Evolutionary conservation across 2,113 vertebrate genomes (phyloP).

Genomic region (Agapornis roseicollis): DNA sequence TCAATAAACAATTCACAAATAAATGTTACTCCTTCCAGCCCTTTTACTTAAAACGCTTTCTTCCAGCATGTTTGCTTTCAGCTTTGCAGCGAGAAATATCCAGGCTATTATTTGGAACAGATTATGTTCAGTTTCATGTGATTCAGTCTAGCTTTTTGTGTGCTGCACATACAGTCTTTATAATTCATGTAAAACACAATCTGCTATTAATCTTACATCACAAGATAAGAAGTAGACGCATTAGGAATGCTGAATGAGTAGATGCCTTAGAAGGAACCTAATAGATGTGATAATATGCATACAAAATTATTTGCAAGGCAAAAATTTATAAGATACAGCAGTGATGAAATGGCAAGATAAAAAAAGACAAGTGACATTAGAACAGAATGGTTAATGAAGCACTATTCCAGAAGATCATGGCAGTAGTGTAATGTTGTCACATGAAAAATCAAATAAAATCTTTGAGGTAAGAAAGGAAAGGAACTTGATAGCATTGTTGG

Average conservation of each 20-base stretch:
- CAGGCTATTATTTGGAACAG: background rate
- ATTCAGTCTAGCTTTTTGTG: background rate
- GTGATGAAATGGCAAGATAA: background rate
- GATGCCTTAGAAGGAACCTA: background rate
- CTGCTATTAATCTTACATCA: constrained; percentile 10
- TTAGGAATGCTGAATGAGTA: background rate
- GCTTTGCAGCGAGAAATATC: background rate
- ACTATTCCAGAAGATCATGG: background rate
- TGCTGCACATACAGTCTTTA: background rate
- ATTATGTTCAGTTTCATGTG: background rate
- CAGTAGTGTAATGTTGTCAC: background rate
- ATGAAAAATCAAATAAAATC: background rate
- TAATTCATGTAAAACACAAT: constrained; percentile 11
- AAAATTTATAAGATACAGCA: background rate
- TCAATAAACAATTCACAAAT: constrained; percentile 15
- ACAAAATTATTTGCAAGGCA: background rate
- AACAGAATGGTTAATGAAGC: background rate
- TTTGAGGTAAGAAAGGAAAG: background rate
- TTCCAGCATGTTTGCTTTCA: background rate
- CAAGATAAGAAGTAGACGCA: constrained; percentile 6
- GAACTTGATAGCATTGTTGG: background rate
- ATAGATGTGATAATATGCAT: background rate
- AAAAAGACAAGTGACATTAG: background rate
- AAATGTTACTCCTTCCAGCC: background rate
- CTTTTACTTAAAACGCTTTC: background rate